These are phyloP conservation scores for Watsonalla binaria DNA, from an alignment of 2,888 invertebrate genomes.

Conservation along the genomic window DNA sequence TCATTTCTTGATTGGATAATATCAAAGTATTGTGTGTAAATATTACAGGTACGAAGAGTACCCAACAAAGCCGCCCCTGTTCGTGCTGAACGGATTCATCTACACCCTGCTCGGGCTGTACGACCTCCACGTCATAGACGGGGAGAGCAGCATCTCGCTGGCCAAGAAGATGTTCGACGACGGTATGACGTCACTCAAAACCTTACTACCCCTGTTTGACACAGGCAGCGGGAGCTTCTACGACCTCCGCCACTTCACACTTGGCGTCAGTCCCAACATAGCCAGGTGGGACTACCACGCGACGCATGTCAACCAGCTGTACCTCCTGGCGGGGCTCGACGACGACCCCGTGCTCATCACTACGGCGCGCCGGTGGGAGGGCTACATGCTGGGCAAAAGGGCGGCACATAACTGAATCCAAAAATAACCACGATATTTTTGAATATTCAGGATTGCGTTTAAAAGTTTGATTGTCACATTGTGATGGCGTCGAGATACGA, in stretches of 20 bases:
- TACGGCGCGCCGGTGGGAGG: constrained; percentile 95
- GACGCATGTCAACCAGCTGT: constrained; percentile 97
- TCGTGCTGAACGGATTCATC: constrained; percentile 98
- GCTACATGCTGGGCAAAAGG: constrained; percentile 96
- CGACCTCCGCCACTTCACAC: constrained; percentile 95
- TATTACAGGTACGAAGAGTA: constrained; percentile 95
- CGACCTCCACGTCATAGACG: constrained; percentile 92
- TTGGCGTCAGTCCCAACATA: constrained; percentile 93
- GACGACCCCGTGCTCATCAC: constrained; percentile 87
- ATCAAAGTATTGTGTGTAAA: background rate
- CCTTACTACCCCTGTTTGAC: constrained; percentile 93
- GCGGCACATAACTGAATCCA: constrained; percentile 92
- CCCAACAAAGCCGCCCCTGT: constrained; percentile 95
- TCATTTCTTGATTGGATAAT: too few relatives aligned
- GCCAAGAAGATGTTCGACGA: constrained; percentile 88
- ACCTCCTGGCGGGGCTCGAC: constrained; percentile 92
- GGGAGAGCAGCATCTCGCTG: constrained; percentile 82
- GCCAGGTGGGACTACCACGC: constrained; percentile 99
- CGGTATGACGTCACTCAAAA: constrained; percentile 92
- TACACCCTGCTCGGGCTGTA: constrained; percentile 97
- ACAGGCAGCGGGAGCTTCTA: constrained; percentile 97
- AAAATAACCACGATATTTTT: constrained; percentile 10
- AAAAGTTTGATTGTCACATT: background rate
- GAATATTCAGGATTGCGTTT: constrained; percentile 15
- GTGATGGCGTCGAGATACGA: background rate